Base-by-base conservation (phyloP, 2,888 invertebrate genomes). In the Stenotaenia linearis region DNA sequence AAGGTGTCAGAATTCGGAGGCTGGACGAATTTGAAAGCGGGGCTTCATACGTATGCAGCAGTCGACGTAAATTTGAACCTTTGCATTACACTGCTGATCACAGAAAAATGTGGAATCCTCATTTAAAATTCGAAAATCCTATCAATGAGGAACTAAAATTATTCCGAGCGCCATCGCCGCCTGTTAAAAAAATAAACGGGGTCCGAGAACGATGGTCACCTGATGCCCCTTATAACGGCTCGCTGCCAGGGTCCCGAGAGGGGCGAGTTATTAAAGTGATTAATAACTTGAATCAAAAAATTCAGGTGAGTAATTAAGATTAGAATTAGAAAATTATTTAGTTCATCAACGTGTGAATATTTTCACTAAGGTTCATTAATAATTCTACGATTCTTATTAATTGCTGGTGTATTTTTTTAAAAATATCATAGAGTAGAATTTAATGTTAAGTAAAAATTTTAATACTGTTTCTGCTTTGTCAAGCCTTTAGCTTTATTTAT, bases 11-110 rank as follows among this genome's bases (percentile, higher is more conserved):
- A 80, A 93, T 96, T 85, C 91, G 92, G 85, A 90, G 91, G 85
- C 89, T 94, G 83, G 96, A 93, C 84, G 95, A 96, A 85, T 87
- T 96, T 81, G 93, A 94, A 85, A 95, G 96, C 85, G 95, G 95
- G n/a, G 93, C 93, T 21, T 92, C 93, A 9, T 97, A 97, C 86
- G 95, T 97, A 82, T 96, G 96, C 45, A 96, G 97, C 9, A 95
- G 95, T 4, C 94, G 93, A 85, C 94, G 94, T 87, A 92, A 92
- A 12, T 96, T 96, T 87, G 94, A 95, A 6, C 82, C 79, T 74
- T 82, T 81, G 15, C 35, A 80, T 9, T 83, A 83, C 79, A 83
- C 83, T n/a, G 37, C 35, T 92, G 95, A 94, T 87, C 90, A 90
- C 85, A 10, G 69, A 21, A 40, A 78, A 32, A 80, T 61, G 1